Evolutionary conservation across 1,140 invertebrate species (phyloP).

Genomic region (Mylabris phalerata): DNA sequence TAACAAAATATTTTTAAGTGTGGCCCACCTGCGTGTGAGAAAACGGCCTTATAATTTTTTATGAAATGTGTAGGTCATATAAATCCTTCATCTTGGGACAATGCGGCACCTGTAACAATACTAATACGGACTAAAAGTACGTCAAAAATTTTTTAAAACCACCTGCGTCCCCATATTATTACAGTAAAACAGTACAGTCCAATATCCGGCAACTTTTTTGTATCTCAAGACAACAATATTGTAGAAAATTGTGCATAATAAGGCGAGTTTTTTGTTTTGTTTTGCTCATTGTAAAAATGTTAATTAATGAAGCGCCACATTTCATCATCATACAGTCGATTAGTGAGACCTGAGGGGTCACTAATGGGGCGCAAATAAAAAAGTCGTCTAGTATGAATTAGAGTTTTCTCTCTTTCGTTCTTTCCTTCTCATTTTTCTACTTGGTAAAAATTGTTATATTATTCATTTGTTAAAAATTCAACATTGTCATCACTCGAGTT

Average conservation of each 20-base stretch:
- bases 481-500: neutral
- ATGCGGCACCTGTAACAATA: slow-evolving; percentile 14
- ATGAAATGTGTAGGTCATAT: slow-evolving; percentile 12
- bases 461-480: slow-evolving; percentile 13
- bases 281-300: neutral
- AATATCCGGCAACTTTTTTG: neutral
- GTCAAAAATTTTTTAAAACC: slow-evolving; percentile 10
- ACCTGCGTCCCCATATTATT: slow-evolving; percentile 5
- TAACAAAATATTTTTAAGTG: slow-evolving; percentile 1
- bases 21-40: slow-evolving; percentile 11
- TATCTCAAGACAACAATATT: neutral
- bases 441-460: slow-evolving; percentile 12
- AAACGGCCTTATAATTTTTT: slow-evolving; percentile 18
- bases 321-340: slow-evolving; percentile 7
- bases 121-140: slow-evolving; percentile 6
- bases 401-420: neutral
- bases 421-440: neutral
- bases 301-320: too few relatives aligned
- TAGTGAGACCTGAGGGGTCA: slow-evolving; percentile 8
- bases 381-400: slow-evolving; percentile 3
- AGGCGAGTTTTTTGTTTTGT: neutral
- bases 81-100: slow-evolving; percentile 10
- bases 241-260: neutral
- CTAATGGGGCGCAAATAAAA: slow-evolving; percentile 17
- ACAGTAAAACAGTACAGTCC: neutral